Percentiles rank a stretch among this genome's conserved stretches.
Evolutionary conservation across 1,140 invertebrate species (phyloP).

Genomic region (Medauroidea extradentata): DNA sequence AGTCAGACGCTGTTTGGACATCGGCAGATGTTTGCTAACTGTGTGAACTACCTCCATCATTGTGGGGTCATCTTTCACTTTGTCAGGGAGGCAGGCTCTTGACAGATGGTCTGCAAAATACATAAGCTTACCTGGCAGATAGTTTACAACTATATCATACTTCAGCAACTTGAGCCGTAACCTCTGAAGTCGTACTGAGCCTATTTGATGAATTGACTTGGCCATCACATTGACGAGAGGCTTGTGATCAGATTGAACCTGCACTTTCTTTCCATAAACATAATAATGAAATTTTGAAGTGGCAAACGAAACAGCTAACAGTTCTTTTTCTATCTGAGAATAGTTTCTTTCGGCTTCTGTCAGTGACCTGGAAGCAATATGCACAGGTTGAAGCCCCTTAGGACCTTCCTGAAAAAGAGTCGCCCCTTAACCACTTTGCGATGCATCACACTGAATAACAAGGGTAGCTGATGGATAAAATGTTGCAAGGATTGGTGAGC

Average conservation of each 20-base stretch:
- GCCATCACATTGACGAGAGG: slow-evolving; percentile 31
- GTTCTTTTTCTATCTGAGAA: slow-evolving; percentile 31
- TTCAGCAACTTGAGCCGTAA: slow-evolving; percentile 34
- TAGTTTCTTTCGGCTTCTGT: slow-evolving; percentile 30
- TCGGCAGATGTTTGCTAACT: too few species aligned
- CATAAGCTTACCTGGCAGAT: not conserved
- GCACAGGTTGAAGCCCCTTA: slow-evolving; percentile 19
- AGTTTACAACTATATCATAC: not conserved
- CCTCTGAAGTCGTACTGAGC: slow-evolving; percentile 37
- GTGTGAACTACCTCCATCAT: too few species aligned
- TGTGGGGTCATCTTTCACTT: too few species aligned
- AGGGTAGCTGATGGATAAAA: not conserved
- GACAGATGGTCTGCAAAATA: not conserved
- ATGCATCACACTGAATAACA: not conserved
- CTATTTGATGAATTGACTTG: slow-evolving; percentile 36
- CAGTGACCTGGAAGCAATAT: slow-evolving; percentile 26
- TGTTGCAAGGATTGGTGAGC: not conserved
- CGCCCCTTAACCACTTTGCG: not conserved
- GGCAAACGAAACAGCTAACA: slow-evolving; percentile 25
- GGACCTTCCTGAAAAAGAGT: not conserved
- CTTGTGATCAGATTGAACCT: slow-evolving; percentile 25
- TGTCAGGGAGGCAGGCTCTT: not conserved
- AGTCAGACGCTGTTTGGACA: too few species aligned
- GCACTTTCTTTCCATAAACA: slow-evolving; percentile 21
- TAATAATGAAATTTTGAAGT: slow-evolving; percentile 26